Conservation (phyloP, 1,140 invertebrate genomes). For the Lucilia cuprina region DNA sequence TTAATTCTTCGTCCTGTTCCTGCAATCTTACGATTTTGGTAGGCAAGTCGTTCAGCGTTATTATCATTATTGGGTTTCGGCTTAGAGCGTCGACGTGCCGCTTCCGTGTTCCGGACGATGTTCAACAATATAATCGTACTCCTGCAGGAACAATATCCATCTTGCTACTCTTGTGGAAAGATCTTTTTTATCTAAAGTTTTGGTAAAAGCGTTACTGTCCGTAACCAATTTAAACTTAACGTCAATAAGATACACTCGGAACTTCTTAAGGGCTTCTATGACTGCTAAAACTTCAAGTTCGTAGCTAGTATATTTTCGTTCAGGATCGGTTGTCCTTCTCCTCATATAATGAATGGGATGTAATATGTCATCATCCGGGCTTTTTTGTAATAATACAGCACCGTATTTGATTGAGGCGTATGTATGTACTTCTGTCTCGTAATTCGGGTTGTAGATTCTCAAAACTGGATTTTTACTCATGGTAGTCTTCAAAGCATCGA, state of each 20-base stretch:
- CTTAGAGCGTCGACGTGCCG: conserved; percentile 31
- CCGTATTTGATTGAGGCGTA: conserved; percentile 52
- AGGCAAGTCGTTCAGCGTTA: neutral
- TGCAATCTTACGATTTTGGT: neutral
- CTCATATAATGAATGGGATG: conserved; percentile 61
- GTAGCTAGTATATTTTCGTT: conserved; percentile 55
- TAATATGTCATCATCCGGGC: conserved; percentile 51
- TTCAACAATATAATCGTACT: conserved; percentile 46
- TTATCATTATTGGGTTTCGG: conserved; percentile 15
- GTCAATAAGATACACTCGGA: conserved; percentile 41
- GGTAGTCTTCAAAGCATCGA: conserved; percentile 19
- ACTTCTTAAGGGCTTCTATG: conserved; percentile 56
- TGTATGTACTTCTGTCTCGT: conserved; percentile 56
- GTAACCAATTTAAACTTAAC: conserved; percentile 38
- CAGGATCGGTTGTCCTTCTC: conserved; percentile 61
- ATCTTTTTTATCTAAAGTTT: conserved; percentile 49
- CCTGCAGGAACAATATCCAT: conserved; percentile 38
- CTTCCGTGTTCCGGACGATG: conserved; percentile 41
- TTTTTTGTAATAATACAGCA: conserved; percentile 52
- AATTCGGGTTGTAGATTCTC: conserved; percentile 48
- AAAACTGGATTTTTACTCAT: conserved; percentile 51
- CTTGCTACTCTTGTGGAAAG: conserved; percentile 45
- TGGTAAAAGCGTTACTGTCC: conserved; percentile 54
- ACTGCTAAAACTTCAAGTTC: conserved; percentile 62
- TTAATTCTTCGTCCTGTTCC: neutral